Base-by-base conservation (phyloP, 2,888 invertebrate genomes). In the Perdita meconis region DNA sequence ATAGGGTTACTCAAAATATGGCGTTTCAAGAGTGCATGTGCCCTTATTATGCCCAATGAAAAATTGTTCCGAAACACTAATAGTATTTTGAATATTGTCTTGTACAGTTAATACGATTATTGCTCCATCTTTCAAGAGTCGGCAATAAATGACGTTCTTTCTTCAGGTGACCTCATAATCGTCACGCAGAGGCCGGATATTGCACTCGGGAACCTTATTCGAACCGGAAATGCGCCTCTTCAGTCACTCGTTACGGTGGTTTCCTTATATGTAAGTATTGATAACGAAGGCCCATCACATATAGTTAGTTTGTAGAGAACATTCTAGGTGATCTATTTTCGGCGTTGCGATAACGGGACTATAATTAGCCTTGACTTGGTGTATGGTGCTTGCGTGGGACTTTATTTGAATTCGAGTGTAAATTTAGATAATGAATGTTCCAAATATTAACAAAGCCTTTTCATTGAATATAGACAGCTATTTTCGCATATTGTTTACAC, bases 191-290 rank as follows among this genome's bases (percentile, higher is more conserved):
- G 85, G 85, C 86, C 84, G 86, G 84, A 87, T 87, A 75, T 83
- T 44, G 82, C 79, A 83, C 76, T 73, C 81, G 73, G 78, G 65
- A 55, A 80, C 83, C 82, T 84, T 87, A 86, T 87, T 88, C 78
- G 67, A 85, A 75, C 80, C 87, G 87, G 87, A 88, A 88, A 84
- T 78, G 81, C 74, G 78, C 78, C 78, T 82, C 81, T 78, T 83
- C 16, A 83, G 86, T 79, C 66, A 55, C 53, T 42, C 19, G 36
- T 42, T 51, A 47, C 56, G 60, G 16, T 47, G 53, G 68, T 56
- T 64, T 57, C 72, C 76, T 63, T 81, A 36, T 70, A 71, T 53
- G 51, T 50, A 63, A 30, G 56, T 47, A 59, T 36, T 40, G 66
- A 38, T 70, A 59, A 57, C 57, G 55, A 73, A 40, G 55, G 26